Evolutionary conservation across 1,140 invertebrate species (phyloP).

Genomic region (Amyelois transitella): DNA sequence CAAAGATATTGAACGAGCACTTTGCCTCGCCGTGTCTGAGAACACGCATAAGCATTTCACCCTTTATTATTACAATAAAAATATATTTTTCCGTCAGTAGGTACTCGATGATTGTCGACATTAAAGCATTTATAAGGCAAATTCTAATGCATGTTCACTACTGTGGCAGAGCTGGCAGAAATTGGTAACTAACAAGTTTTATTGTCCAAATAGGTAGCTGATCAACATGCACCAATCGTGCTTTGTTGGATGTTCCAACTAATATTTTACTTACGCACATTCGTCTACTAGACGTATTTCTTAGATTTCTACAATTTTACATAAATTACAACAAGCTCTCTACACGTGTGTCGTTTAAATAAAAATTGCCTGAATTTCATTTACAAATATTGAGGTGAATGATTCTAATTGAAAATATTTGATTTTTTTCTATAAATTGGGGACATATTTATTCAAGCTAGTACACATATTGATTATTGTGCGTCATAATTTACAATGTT

Average conservation of each 20-base stretch:
- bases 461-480: constrained; percentile 24
- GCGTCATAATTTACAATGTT: constrained; percentile 21
- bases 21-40: constrained; percentile 22
- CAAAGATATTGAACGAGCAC: constrained; percentile 31
- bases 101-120: constrained; percentile 4
- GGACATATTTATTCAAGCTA: constrained; percentile 4
- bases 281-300: too few relatives aligned
- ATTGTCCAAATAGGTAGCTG: constrained; percentile 39
- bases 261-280: too few relatives aligned
- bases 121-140: constrained; percentile 18
- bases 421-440: constrained; percentile 1
- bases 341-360: constrained; percentile 4
- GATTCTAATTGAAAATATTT: constrained; percentile 15
- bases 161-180: constrained; percentile 20
- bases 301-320: background rate
- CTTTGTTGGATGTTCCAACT: too few relatives aligned
- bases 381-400: constrained; percentile 22
- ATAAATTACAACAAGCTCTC: background rate
- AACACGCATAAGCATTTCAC: constrained; percentile 29
- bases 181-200: constrained; percentile 54
- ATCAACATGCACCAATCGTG: constrained; percentile 7
- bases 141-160: constrained; percentile 26
- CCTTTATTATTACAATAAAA: constrained; percentile 13
- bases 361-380: constrained; percentile 9
- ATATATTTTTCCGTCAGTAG: constrained; percentile 10